Conservation (phyloP, 2,113 vertebrate species). For the Otus sunia region DNA sequence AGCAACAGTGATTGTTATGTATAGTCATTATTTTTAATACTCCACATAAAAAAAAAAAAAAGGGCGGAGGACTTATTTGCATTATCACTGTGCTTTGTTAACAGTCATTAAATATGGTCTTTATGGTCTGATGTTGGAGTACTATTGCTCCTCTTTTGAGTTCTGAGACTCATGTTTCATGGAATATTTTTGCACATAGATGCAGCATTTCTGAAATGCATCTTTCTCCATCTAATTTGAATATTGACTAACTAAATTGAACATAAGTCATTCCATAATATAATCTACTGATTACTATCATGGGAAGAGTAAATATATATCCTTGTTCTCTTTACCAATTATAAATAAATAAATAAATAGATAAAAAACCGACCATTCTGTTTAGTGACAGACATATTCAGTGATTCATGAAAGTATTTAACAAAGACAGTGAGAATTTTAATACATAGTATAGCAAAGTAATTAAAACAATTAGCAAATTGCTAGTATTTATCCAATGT, state of each 20-base stretch:
- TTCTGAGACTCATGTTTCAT: neutral
- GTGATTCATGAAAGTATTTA: neutral
- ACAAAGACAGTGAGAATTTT: neutral
- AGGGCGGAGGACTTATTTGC: fast-evolving
- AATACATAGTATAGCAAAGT: neutral
- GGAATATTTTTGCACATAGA: neutral
- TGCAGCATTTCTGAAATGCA: neutral
- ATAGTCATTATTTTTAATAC: neutral
- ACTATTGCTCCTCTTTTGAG: neutral
- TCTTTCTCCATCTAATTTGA: neutral
- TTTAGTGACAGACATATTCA: neutral
- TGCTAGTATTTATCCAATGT: neutral
- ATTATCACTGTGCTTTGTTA: neutral
- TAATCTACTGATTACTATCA: neutral
- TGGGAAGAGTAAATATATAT: neutral
- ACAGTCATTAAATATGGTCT: neutral
- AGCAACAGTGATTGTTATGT: neutral
- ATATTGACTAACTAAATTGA: neutral
- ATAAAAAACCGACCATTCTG: neutral
- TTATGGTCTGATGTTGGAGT: neutral
- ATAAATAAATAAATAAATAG: neutral
- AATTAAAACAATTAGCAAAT: neutral
- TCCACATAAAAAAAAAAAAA: neutral
- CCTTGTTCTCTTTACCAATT: neutral
- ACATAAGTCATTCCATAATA: neutral